Evolutionary conservation across 2,888 invertebrate genomes (phyloP), one percentile per base, ranked within the genome.

Genomic region (Adineta ricciae): DNA sequence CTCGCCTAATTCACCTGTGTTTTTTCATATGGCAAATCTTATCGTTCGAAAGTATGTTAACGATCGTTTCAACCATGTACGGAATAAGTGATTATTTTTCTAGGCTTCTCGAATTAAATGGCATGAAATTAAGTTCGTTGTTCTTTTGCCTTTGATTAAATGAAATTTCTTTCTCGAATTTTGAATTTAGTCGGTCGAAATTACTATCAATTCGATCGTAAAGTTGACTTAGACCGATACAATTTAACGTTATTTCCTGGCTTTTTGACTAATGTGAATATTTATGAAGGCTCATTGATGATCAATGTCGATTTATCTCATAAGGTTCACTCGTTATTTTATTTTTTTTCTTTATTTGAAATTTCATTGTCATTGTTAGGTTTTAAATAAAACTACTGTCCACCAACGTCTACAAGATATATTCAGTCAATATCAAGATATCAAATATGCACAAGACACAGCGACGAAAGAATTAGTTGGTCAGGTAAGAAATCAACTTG

Each of bases 401-500:
- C 38, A 73, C 38, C 73, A 73, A 73, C 73, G 73, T 73, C 21
- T 73, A 73, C 73, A 73, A 73, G 73, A 73, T 73, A 73, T 73
- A 73, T 73, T 73, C 38, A 32, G 38, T 19, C 73, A 73, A 32
- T 8, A 73, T 38, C 19, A 38, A 21, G 73, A 73, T 38, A 19
- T 38, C 2, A 73, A 38, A 73, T 19, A 73, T 2, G 73, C 73
- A 36, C 73, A 73, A 73, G 73, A 73, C 21, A 36, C 38, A 11
- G 89, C 93, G 8, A 88, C 91, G 0, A 91, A 92, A 11, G 91
- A 91, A 4, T 87, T 94, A 0, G 90, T 94, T 2, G 94, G 94
- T 0, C 90, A 91, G 24, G 56, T 56, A 56, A 46, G 46, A 11
- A 46, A 46, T 8, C 46, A 46, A 46, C n/a, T n/a, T n/a, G n/a